Base-by-base conservation (phyloP, 2,797 vertebrate genomes). In the Agapornis canus region DNA sequence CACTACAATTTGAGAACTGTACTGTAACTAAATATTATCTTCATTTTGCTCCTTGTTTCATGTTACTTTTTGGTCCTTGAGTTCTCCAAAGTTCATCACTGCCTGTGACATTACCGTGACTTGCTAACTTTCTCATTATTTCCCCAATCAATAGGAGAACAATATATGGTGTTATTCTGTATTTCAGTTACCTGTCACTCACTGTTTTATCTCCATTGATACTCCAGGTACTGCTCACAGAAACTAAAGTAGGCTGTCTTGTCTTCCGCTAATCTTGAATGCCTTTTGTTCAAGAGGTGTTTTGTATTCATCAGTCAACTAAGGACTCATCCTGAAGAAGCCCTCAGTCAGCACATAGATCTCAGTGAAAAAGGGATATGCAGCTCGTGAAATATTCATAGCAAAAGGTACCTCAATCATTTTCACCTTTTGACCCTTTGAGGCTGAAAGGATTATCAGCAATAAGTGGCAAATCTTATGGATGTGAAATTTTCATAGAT, bases 21-120 rank as follows among this genome's bases (percentile, higher is more conserved):
- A 98, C 97, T 98, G 99, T 99, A 99, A 99, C 98, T 97, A 98
- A 98, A 99, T 99, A 99, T 99, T 99, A 99, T 99, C 99, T 99
- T 98, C 98, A 97, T 98, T 98, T 98, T 98, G 98, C 98, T 99
- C 98, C 98, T 99, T 99, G 99, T 98, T 99, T 99, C 99, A 98
- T 98, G 98, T 99, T 99, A 99, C 99, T 98, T 97, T 98, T 98
- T 97, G 97, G 98, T 98, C 98, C 98, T 98, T 98, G 97, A 98
- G 96, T 98, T 97, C 97, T 98, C 95, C 97, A 96, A 98, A 98
- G 97, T 98, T 98, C 98, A 98, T 96, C 97, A 86, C 97, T 96
- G 96, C 96, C 97, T 96, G 92, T 96, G 98, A 98, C 98, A 98
- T 97, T 97, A 97, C 80, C 37, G 78, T 98, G 97, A 97, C 97